Conservation (phyloP, 1,140 invertebrate genomes). For the Diorhabda carinulata region DNA sequence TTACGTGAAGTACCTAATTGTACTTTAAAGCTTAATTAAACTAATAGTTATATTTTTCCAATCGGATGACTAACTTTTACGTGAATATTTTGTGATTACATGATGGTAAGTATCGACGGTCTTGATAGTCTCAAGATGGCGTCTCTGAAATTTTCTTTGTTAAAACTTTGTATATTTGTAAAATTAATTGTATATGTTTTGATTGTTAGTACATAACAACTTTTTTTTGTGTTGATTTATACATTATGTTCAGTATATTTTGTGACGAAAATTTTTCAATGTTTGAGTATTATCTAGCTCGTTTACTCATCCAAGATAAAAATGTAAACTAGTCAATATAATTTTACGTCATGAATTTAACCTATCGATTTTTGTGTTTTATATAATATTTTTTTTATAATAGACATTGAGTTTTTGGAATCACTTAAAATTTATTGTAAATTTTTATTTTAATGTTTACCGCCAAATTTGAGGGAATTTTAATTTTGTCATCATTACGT, state of each 20-base stretch:
- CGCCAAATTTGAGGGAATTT: too few relatives aligned
- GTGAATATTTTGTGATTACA: conserved; percentile 58
- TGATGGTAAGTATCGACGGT: conserved; percentile 56
- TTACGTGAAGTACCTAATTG: conserved; percentile 56
- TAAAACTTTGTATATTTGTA: conserved; percentile 13
- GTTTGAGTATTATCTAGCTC: neutral
- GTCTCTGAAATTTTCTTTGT: conserved; percentile 54
- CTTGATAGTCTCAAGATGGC: conserved; percentile 54
- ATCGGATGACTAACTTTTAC: conserved; percentile 52
- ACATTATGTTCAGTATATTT: too few relatives aligned
- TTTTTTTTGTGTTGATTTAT: too few relatives aligned
- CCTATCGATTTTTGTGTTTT: neutral
- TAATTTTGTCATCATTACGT: neutral
- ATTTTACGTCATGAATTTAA: neutral
- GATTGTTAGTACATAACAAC: too few relatives aligned
- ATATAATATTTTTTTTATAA: too few relatives aligned
- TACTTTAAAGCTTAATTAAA: conserved; percentile 45
- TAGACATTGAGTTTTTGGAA: too few relatives aligned
- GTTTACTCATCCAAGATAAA: neutral
- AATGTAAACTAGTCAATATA: neutral
- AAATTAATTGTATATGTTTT: too few relatives aligned
- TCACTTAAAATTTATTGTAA: too few relatives aligned
- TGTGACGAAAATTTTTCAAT: too few relatives aligned
- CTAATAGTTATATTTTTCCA: conserved; percentile 48
- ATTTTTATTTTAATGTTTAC: too few relatives aligned